phyloP scores from a whole-genome alignment of 2,797 vertebrate genomes.

The Spheniscus humboldti region DNA sequence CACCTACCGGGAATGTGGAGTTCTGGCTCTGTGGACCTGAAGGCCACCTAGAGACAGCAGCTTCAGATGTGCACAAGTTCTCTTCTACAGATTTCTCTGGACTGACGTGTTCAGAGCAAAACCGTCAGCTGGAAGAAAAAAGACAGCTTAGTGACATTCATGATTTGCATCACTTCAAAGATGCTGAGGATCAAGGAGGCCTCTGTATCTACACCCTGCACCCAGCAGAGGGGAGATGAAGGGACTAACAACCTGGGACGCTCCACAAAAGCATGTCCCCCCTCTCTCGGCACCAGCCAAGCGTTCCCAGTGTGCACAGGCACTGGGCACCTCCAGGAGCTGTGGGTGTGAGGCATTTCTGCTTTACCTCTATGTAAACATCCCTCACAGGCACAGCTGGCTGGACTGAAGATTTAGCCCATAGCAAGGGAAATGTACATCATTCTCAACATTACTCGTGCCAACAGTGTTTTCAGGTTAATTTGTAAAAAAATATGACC shows the following conservation, averaged over 20 bases:
- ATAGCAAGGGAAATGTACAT: neutral
- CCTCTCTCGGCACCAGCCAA: neutral
- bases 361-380: neutral
- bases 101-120: neutral
- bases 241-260: neutral
- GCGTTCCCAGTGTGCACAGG: fast-evolving
- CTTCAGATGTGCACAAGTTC: neutral
- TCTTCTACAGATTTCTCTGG: neutral
- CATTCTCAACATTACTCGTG: neutral
- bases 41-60: neutral
- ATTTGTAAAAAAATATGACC: neutral
- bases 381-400: neutral
- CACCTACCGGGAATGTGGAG: neutral
- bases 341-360: neutral
- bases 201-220: neutral
- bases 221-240: neutral
- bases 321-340: neutral
- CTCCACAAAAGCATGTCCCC: fast-evolving
- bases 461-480: neutral
- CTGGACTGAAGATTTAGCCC: neutral
- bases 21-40: neutral
- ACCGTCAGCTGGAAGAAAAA: neutral
- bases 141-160: neutral
- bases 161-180: neutral
- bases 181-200: neutral